phyloP scores from a whole-genome alignment of 2,797 vertebrate species.

The Tapera naevia region DNA sequence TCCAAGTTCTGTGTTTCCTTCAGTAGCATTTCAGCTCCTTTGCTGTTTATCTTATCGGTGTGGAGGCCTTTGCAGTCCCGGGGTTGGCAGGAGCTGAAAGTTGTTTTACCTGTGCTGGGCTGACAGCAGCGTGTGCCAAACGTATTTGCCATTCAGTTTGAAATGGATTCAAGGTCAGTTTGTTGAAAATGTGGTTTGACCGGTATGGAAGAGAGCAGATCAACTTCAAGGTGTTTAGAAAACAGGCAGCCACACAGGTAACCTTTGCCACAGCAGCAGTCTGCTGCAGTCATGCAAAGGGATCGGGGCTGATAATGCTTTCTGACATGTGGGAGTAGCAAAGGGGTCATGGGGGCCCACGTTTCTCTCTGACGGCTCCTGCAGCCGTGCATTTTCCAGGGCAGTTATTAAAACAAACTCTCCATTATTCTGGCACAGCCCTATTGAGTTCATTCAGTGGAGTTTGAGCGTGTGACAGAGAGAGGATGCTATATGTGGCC shows the following conservation, averaged over 20 bases:
- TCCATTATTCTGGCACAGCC: background rate
- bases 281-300: rapidly evolving
- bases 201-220: background rate
- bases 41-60: background rate
- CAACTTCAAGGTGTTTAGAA: background rate
- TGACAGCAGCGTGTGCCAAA: background rate
- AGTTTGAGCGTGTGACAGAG: background rate
- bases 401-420: background rate
- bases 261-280: background rate
- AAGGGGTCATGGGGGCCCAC: background rate
- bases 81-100: background rate
- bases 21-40: background rate
- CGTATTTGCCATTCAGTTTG: background rate
- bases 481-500: background rate
- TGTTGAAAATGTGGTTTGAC: conserved; percentile 15
- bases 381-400: background rate
- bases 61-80: background rate
- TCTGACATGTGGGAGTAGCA: background rate
- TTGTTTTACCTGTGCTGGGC: background rate
- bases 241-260: background rate
- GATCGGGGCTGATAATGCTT: rapidly evolving
- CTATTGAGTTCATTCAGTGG: background rate
- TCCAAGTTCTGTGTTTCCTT: background rate
- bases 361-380: background rate
- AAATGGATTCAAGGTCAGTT: background rate